Evolutionary conservation across 2,888 invertebrate genomes (phyloP), one percentile per base, ranked within the genome.

Genomic region (Baronia brevicornis): DNA sequence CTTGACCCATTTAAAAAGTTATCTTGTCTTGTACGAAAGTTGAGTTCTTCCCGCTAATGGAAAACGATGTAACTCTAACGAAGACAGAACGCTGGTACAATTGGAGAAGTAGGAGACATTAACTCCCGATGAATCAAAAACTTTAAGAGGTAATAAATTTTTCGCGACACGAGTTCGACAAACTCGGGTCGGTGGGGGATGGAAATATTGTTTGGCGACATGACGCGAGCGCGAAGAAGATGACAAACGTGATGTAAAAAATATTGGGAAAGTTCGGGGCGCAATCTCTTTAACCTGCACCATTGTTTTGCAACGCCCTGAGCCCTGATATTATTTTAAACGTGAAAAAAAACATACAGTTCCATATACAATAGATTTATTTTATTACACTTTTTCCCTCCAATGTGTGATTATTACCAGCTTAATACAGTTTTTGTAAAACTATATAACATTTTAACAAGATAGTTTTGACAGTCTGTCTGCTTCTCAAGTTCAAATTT

Each of bases 191-290:
- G 56, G 53, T 15, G 47, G 50, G 50, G n/a, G n/a, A n/a, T n/a
- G 50, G 45, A 67, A 70, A 69, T 70, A 74, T 68, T 70, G 67
- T 69, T 73, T 75, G 72, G 60, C 61, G 56, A 64, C 60, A 60
- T 64, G 68, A 70, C 63, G 63, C 61, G 48, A 48, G 47, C 44
- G 50, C 44, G 54, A 43, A 50, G 43, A 64, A 68, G 61, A 69
- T 74, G 66, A 72, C 67, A 67, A 66, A 68, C 62, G 57, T 65
- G 66, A 75, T 72, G 68, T 68, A 70, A 74, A 75, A 73, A 74
- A 77, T 78, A 79, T 78, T 75, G 70, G 68, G 63, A 72, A 79
- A 79, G 66, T 77, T 79, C 60, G 28, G 36, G 39, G 40, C 43
- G 40, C 42, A 47, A 58, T 48, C 55, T 64, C 51, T 33, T 43